These are phyloP conservation scores for Dermatemys mawii DNA, from an alignment of 2,113 vertebrate genomes.

Conservation along the genomic window DNA sequence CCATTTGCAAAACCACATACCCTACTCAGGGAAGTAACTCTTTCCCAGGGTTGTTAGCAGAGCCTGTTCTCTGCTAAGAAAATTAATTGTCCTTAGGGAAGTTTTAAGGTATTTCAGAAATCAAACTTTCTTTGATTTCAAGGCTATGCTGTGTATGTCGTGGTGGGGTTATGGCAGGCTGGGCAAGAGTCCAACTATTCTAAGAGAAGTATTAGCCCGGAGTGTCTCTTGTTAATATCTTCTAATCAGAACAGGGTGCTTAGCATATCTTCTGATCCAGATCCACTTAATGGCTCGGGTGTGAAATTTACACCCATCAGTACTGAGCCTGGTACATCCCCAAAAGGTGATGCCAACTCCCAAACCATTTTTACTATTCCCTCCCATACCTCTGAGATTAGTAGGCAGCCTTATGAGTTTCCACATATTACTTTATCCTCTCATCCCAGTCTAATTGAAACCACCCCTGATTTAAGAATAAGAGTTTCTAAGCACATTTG, in stretches of 20 bases:
- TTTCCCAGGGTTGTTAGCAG: neutral
- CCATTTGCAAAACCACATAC: neutral
- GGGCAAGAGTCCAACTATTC: neutral
- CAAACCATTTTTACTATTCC: neutral
- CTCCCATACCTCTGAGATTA: neutral
- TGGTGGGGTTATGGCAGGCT: neutral
- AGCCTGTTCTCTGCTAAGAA: neutral
- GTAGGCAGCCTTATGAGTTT: neutral
- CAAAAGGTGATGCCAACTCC: neutral
- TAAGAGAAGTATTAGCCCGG: neutral
- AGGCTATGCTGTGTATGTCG: neutral
- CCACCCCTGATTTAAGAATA: neutral
- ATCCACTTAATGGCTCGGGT: neutral
- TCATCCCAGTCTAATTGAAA: neutral
- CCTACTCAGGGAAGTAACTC: neutral
- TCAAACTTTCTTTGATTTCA: neutral
- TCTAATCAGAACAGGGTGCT: neutral
- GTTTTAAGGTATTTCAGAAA: neutral
- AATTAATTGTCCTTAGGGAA: neutral
- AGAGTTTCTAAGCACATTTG: neutral
- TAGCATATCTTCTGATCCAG: neutral
- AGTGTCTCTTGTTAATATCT: neutral
- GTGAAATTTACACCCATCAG: neutral
- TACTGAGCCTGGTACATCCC: neutral
- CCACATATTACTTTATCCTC: neutral